Percentiles rank a stretch among this genome's conserved stretches.
phyloP scores from a whole-genome alignment of 2,797 vertebrate species.

The Ctenosaura bakeri region DNA sequence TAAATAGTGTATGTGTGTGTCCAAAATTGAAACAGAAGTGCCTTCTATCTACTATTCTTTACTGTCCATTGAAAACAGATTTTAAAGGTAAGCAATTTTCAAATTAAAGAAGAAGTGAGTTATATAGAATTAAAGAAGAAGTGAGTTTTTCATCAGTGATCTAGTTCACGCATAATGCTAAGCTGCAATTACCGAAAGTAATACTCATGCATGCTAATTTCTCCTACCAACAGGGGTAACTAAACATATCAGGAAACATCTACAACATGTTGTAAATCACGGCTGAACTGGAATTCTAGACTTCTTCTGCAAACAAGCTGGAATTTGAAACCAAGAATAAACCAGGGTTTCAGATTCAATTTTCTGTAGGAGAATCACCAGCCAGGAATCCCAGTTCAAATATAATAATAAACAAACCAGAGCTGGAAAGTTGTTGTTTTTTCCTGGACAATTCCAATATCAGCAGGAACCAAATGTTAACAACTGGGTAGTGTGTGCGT shows the following conservation, averaged over 20 bases:
- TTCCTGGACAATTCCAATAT: neutral
- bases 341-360: too few species aligned
- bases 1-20: too few species aligned
- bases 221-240: too few species aligned
- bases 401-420: neutral
- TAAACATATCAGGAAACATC: too few species aligned
- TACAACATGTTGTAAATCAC: too few species aligned
- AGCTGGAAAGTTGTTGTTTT: neutral
- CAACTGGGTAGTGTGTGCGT: too few species aligned
- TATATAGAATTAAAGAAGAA: neutral
- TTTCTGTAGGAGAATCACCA: too few species aligned
- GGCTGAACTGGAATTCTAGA: too few species aligned
- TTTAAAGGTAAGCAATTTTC: neutral
- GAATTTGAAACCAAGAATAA: too few species aligned
- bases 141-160: neutral
- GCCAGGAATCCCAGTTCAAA: neutral
- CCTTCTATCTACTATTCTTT: neutral
- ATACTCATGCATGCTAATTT: too few species aligned
- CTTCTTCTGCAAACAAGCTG: too few species aligned
- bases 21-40: neutral
- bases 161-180: neutral
- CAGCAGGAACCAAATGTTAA: too few species aligned
- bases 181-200: neutral
- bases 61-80: neutral
- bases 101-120: neutral